Base-by-base conservation (phyloP, 2,113 vertebrate species). In the Oreochromis spilurus region DNA sequence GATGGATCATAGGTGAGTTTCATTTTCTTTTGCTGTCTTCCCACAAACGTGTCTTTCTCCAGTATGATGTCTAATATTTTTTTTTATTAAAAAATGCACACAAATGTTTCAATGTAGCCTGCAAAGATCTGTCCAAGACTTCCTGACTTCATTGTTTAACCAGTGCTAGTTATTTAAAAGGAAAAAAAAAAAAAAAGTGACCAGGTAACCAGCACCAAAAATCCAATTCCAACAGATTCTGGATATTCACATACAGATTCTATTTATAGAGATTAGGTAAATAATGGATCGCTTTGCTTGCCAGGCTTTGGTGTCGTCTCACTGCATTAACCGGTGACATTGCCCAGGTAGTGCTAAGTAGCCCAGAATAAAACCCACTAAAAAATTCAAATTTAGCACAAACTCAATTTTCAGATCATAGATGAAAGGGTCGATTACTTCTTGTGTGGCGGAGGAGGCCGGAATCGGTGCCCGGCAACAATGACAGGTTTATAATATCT, bases 401-500 rank as follows among this genome's bases (percentile, higher is more conserved):
- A 86, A 79, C 16, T 83, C 62, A 72, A 13, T 2, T 34, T 62
- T 54, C 40, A 29, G 60, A 79, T 67, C 79, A 29, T 1, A 79
- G 58, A 88, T 29, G 26, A 52, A 50, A 77, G 17, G 17, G 83
- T 83, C 14, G 16, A 4, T 80, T 78, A 53, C n/a, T 54, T 82
- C 16, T 8, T 77, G 12, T 45, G 75, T 53, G 58, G 40, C 10
- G 7, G 62, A 38, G 53, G 29, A 70, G 81, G 17, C 65, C 79
- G 7, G 19, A 53, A 67, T 79, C 38, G 14, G 79, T 29, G 70
- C 38, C 79, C 43, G 10, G 40, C 79, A 84, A 78, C 53, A 65
- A 21, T 26, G 75, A 81, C 60, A 48, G 45, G 21, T 77, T 85
- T 55, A 90, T 85, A 75, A 88, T 80, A 91, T 92, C 79, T 57